Base-by-base conservation (phyloP, 2,888 invertebrate genomes). In the Cantharis lateralis region DNA sequence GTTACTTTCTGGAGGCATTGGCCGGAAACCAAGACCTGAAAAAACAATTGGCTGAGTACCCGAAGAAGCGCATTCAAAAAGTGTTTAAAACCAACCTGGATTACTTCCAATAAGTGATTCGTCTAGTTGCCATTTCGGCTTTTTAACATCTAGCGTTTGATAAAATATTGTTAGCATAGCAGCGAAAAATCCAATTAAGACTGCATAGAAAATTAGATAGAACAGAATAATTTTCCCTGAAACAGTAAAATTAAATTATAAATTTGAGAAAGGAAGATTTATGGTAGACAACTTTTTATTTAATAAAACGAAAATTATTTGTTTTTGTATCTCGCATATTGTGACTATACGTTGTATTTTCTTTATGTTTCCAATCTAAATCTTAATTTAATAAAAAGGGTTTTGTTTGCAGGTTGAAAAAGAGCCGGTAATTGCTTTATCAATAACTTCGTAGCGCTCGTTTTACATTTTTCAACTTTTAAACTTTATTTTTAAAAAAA, bases 131-230 rank as follows among this genome's bases (percentile, higher is more conserved):
- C 96, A 98, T 88, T 97, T 97, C 15, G 98, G 98, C 87, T 91
- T 92, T 86, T 93, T 93, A 82, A 91, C 88, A 87, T 96, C 95
- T 89, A 98, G 90, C 72, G 98, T 98, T 90, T 95, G 95, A 89
- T 96, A 96, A 91, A 99, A 99, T 86, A 98, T 94, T 83, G 96
- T 94, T 90, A 98, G 91, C 93, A 98, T 93, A 80, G 96, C 96
- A 81, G 96, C 94, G 90, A 98, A 99, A 93, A 98, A 99, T 74
- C 95, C 97, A 86, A 95, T 93, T 88, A 99, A 92, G 84, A 93
- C 93, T 82, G 95, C 92, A 90, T 98, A 99, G 92, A 98, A 99
- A 88, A 98, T 93, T 84, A 98, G 89, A 91, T 99, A 99, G 92
- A 99, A 99, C 82, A 98, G 89, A 83, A 96, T 91, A 89, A 99